These are phyloP conservation scores for Ips nitidus DNA, from an alignment of 1,140 invertebrate species.

Conservation along the genomic window DNA sequence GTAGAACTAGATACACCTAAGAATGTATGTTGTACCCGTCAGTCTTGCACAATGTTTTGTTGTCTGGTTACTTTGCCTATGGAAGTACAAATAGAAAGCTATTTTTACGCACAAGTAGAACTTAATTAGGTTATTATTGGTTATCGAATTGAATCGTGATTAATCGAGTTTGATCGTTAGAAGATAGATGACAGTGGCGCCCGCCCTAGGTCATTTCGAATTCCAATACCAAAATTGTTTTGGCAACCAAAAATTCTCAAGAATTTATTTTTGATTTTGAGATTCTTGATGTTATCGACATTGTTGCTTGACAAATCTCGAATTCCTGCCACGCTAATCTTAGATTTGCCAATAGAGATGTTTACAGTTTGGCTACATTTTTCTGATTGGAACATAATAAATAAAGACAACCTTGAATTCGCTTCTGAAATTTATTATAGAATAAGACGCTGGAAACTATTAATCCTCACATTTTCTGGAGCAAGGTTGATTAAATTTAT, in stretches of 20 bases:
- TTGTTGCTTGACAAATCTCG: no score
- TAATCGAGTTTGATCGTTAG: not conserved
- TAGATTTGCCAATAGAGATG: no score
- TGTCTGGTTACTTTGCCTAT: slow-evolving; percentile 2
- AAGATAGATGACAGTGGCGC: no score
- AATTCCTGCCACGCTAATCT: no score
- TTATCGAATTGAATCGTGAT: slow-evolving; percentile 6
- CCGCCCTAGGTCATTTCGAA: no score
- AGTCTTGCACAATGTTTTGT: slow-evolving; percentile 12
- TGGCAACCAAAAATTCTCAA: not conserved
- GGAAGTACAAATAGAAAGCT: slow-evolving; percentile 12
- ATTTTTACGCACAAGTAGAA: slow-evolving; percentile 12
- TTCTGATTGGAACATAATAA: no score
- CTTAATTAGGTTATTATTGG: slow-evolving; percentile 10
- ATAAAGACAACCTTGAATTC: no score
- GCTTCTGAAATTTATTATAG: not conserved
- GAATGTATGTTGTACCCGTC: not conserved
- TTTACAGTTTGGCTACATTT: no score
- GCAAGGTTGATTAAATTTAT: slow-evolving; percentile 5
- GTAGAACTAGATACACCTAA: not conserved
- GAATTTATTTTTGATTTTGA: not conserved
- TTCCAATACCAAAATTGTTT: not conserved
- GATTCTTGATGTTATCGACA: no score
- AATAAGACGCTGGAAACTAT: not conserved
- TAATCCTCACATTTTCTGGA: slow-evolving; percentile 6